Conservation (phyloP, 1,140 invertebrate genomes). For the Gonatopus flavifemur region DNA sequence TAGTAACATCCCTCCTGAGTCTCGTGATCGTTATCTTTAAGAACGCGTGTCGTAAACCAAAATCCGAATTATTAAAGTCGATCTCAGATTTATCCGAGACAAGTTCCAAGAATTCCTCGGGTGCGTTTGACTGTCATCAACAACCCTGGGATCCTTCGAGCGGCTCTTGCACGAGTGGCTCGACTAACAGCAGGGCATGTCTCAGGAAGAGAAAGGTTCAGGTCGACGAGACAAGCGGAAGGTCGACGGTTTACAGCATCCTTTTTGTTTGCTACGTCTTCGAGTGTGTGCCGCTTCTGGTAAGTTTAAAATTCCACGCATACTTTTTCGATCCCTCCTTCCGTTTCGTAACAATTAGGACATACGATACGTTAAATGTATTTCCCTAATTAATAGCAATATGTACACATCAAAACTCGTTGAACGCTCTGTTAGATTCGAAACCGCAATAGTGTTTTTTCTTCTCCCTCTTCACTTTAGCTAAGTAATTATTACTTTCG, state of each 20-base stretch:
- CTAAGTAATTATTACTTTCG: conserved; percentile 14
- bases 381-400: too few relatives aligned
- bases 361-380: too few relatives aligned
- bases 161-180: conserved; percentile 50
- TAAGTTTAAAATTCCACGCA: conserved; percentile 33
- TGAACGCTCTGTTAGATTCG: too few relatives aligned
- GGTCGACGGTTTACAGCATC: conserved; percentile 54
- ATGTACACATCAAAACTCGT: too few relatives aligned
- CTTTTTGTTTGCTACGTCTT: conserved; percentile 56
- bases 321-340: too few relatives aligned
- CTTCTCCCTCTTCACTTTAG: too few relatives aligned
- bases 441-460: too few relatives aligned
- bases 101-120: conserved; percentile 50
- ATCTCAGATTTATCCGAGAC: conserved; percentile 50
- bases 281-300: conserved; percentile 60
- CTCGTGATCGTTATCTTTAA: conserved; percentile 36
- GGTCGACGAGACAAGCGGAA: conserved; percentile 47
- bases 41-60: conserved; percentile 43
- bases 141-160: conserved; percentile 49
- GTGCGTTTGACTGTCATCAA: conserved; percentile 47
- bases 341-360: too few relatives aligned
- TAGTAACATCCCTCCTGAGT: conserved; percentile 38
- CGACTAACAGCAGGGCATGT: conserved; percentile 49
- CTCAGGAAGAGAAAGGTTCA: conserved; percentile 39
- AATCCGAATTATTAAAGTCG: conserved; percentile 46